These are phyloP conservation scores for Lordiphosa collinella DNA, from an alignment of 1,140 invertebrate genomes.

Conservation along the genomic window DNA sequence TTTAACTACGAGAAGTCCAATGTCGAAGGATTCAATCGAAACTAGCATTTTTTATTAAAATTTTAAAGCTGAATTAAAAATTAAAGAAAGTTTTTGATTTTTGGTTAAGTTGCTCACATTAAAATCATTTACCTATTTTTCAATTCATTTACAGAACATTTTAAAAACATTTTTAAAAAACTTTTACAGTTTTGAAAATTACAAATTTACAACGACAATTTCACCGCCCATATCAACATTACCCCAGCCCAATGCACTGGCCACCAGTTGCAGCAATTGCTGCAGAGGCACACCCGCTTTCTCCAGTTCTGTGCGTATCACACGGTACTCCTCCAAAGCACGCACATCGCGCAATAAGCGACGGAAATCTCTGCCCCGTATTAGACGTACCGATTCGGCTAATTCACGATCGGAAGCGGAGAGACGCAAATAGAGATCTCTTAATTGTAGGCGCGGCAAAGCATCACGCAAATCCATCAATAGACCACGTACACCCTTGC, in stretches of 20 bases:
- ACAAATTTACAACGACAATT: conserved; percentile 20
- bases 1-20: no score
- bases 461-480: conserved; percentile 45
- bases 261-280: conserved; percentile 33
- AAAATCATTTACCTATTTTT: no score
- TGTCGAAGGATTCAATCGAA: no score
- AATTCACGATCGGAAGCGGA: conserved; percentile 34
- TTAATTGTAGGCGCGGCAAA: conserved; percentile 28
- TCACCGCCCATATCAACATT: conserved; percentile 36
- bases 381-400: conserved; percentile 29
- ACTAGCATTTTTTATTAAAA: no score
- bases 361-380: conserved; percentile 47
- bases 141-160: neutral
- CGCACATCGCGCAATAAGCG: conserved; percentile 36
- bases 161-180: neutral
- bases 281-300: conserved; percentile 40
- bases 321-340: conserved; percentile 34
- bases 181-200: neutral
- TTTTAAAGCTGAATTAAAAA: no score
- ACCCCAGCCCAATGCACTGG: conserved; percentile 45
- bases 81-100: no score
- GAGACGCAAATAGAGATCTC: conserved; percentile 38
- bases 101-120: no score
- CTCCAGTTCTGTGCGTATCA: conserved; percentile 18
- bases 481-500: conserved; percentile 43